phyloP scores from a whole-genome alignment of 2,888 invertebrate genomes.

The Aspidiotus destructor region DNA sequence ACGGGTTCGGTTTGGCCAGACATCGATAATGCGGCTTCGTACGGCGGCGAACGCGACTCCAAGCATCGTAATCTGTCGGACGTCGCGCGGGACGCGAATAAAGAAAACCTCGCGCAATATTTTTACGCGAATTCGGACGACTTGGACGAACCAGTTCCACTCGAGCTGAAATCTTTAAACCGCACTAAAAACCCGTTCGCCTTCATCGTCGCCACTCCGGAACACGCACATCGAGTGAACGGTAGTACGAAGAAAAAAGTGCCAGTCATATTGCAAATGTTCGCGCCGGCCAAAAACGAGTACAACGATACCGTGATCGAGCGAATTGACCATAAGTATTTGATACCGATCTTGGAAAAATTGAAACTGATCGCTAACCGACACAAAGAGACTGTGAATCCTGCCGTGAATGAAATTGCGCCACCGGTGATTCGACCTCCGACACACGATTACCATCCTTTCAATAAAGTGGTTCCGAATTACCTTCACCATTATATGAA shows the following conservation, averaged over 20 bases:
- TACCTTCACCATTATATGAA: slow-evolving; percentile 4
- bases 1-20: neutral
- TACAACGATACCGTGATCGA: neutral
- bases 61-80: neutral
- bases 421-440: neutral
- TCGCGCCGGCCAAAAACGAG: slow-evolving; percentile 1
- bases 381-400: neutral
- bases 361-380: slow-evolving; percentile 4
- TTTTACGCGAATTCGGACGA: neutral
- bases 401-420: neutral
- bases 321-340: slow-evolving; percentile 7
- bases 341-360: slow-evolving; percentile 20
- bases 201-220: neutral
- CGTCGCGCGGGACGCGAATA: neutral
- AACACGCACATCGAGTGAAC: neutral
- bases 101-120: slow-evolving; percentile 1
- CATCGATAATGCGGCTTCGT: neutral
- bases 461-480: neutral
- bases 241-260: slow-evolving; percentile 15
- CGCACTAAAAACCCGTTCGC: slow-evolving; percentile 7
- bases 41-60: neutral
- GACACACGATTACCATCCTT: neutral
- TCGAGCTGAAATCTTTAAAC: neutral
- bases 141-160: neutral
- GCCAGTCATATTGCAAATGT: slow-evolving; percentile 3